Base-by-base conservation (phyloP, 2,797 vertebrate species). In the Geotrypetes seraphini region DNA sequence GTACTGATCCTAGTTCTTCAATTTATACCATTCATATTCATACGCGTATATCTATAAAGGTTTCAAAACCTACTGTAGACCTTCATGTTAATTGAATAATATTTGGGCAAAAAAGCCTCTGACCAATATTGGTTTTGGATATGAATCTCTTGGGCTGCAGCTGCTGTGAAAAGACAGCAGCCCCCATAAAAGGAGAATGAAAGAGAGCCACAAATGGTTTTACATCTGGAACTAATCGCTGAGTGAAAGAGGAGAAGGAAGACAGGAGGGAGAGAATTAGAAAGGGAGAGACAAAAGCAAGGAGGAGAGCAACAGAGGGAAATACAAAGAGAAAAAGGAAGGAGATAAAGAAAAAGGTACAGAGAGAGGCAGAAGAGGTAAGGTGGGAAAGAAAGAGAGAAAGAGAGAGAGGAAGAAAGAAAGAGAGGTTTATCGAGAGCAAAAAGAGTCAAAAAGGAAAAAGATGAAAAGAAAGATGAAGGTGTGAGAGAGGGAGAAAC, bases 81-180 rank as follows among this genome's bases (percentile, higher is more conserved):
- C 31, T 32, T 12, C 31, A 3, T 0, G 40, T 43, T 43, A 31
- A 43, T n/a, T 41, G 28, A 28, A 45, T 41, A 20, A 44, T 31
- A 31, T 12, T 16, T 10, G 21, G 17, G 11, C 23, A 24, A 30
- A 31, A 19, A 2, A 0, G 39, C 48, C 52, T 19, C 48, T 44
- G 44, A 41, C 3, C 33, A 72, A 67, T 76, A 67, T 75, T 76
- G 61, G 50, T 68, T 60, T 76, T 78, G 78, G 74, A 54, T 1
- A 1, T 28, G 36, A 13, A 38, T 20, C 43, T 28, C n/a, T 23
- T 16, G 20, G 29, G 40, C 51, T n/a, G 23, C 60, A 60, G 60
- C 51, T 63, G 70, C 57, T 0, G 19, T 45, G 43, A 30, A 23
- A 31, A 28, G 12, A 13, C 4, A n/a, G 44, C 3, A 14, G 25